Base-by-base conservation (phyloP, 2,797 vertebrate genomes). In the Salarias fasciatus region DNA sequence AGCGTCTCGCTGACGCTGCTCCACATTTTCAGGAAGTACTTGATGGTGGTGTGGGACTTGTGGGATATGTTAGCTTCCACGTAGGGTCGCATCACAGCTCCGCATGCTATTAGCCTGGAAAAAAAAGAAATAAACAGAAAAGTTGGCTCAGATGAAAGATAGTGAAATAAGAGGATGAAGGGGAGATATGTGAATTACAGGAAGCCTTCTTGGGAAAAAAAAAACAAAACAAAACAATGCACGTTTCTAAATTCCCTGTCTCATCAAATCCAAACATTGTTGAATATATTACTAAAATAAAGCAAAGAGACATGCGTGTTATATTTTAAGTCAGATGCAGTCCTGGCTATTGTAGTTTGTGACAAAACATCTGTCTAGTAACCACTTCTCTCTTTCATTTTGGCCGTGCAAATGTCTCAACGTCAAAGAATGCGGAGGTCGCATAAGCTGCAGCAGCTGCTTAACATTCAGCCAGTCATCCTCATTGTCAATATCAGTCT, bases 1-100 rank as follows among this genome's bases (percentile, higher is more conserved):
- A 99, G 94, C 0, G 98, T 99, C 86, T 99, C 98, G 0, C 98
- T 99, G 79, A 99, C 96, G 0, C 97, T 99, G 93, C 98, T 99
- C 97, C 94, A 98, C 98, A 99, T 99, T 91, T 99, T 99, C 65
- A 99, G 89, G 88, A 99, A 99, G 72, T 99, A 99, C 60, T 99
- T 99, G 91, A 98, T 97, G 85, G 98, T 99, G 50, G 97, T 99
- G 90, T 99, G 96, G 30, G 98, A 99, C 80, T 99, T 99, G 88
- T 99, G 98, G 47, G 98, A 99, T 83, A 99, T 99, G 86, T 99
- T 99, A 72, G 98, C 97, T 77, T 99, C 98, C 88, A 99, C 95
- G 0, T 99, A 99, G 1, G 98, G 97, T 0, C 96, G 90, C 95
- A 96, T 99, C 61, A 96, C 93, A 0, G 95, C 98, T 0, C 97